Evolutionary conservation across 1,140 invertebrate species (phyloP).

Genomic region (Ectropis grisescens): DNA sequence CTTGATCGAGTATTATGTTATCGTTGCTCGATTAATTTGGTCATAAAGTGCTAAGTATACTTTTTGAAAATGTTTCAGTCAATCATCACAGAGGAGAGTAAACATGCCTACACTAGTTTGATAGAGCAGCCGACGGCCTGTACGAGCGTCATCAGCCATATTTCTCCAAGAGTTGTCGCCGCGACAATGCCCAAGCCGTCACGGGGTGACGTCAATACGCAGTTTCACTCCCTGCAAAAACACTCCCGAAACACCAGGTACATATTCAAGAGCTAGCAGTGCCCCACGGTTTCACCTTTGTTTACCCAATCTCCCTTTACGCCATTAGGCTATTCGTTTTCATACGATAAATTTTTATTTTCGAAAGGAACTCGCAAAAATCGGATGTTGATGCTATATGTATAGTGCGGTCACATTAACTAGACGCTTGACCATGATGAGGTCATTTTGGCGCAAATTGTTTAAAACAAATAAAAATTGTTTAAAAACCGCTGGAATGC

Average conservation of each 20-base stretch:
- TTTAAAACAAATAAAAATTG: too few species aligned
- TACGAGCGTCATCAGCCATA: slow-evolving; percentile 25
- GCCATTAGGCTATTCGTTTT: too few species aligned
- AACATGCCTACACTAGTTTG: slow-evolving; percentile 91
- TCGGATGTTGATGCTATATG: too few species aligned
- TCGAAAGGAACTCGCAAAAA: too few species aligned
- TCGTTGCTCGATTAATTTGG: background rate
- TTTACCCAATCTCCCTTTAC: too few species aligned
- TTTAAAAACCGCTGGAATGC: too few species aligned
- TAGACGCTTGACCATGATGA: too few species aligned
- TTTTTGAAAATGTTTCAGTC: slow-evolving; percentile 61
- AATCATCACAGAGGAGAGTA: slow-evolving; percentile 84
- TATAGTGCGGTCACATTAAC: too few species aligned
- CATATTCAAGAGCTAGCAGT: background rate
- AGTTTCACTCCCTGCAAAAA: slow-evolving; percentile 29
- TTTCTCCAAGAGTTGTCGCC: slow-evolving; percentile 7
- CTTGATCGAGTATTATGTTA: too few species aligned
- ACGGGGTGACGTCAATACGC: background rate
- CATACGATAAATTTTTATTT: too few species aligned
- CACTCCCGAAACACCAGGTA: slow-evolving; percentile 6
- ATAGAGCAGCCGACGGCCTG: slow-evolving; percentile 77
- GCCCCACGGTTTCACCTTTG: too few species aligned
- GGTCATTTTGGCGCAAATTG: too few species aligned
- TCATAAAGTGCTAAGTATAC: background rate
- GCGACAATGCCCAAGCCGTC: slow-evolving; percentile 26